Evolutionary conservation across 2,888 invertebrate genomes (phyloP).

Genomic region (Schizaphis graminum): DNA sequence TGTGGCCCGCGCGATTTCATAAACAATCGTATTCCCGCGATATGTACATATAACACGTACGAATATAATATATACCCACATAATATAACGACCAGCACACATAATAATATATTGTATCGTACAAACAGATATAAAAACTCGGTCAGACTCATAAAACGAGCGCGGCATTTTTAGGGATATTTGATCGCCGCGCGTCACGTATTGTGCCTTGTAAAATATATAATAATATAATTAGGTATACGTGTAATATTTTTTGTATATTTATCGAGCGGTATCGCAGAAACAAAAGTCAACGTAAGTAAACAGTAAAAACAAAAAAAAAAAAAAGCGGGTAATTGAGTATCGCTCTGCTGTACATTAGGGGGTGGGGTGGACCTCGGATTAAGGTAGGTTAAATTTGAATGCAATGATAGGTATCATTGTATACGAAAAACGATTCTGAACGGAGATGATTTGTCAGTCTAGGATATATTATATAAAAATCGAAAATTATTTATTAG

Average conservation of each 20-base stretch:
- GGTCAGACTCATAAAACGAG: slow-evolving; percentile 11
- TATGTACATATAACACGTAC: not conserved
- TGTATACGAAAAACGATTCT: too few relatives aligned
- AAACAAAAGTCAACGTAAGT: slow-evolving; percentile 4
- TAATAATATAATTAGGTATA: too few relatives aligned
- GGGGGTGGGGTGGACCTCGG: too few relatives aligned
- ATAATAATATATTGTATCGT: not conserved
- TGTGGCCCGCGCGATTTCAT: not conserved
- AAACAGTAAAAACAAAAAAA: slow-evolving; percentile 37
- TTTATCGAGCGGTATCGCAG: not conserved
- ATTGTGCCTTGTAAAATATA: not conserved
- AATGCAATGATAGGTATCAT: too few relatives aligned
- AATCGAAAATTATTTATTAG: too few relatives aligned
- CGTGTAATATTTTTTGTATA: too few relatives aligned
- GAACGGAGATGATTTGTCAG: too few relatives aligned
- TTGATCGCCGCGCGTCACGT: slow-evolving; percentile 51
- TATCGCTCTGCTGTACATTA: too few relatives aligned
- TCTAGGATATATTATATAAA: too few relatives aligned
- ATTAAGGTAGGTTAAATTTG: too few relatives aligned
- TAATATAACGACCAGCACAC: not conserved
- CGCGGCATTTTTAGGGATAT: slow-evolving; percentile 29
- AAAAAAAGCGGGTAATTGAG: too few relatives aligned
- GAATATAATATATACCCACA: not conserved
- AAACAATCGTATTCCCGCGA: not conserved
- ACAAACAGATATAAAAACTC: slow-evolving; percentile 16